A percentile compares a stretch with the other conserved stretches of the same genome.
phyloP scores from a whole-genome alignment of 2,888 invertebrate genomes.

The Dicranocentrus wangi region DNA sequence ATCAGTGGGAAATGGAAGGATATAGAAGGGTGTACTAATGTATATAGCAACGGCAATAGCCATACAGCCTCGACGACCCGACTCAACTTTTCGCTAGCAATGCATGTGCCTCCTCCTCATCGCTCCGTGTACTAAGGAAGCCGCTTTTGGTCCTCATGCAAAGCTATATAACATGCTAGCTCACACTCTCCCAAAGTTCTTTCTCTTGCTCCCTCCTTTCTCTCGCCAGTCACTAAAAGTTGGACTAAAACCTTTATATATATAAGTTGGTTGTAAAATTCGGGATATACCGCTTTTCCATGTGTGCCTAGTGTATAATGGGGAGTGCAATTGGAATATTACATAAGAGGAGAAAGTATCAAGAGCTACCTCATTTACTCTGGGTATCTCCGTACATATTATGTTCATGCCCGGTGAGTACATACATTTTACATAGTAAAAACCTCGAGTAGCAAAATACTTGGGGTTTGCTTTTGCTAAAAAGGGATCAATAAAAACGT shows the following conservation, averaged over 20 bases:
- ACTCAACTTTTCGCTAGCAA: constrained; percentile 33
- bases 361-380: background rate
- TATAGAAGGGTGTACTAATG: no score
- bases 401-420: no score
- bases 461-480: constrained; percentile 11
- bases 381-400: no score
- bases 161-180: constrained; percentile 13
- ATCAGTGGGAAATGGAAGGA: no score
- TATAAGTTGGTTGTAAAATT: no score
- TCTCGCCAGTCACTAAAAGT: constrained; percentile 31
- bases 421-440: no score
- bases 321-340: constrained; percentile 2
- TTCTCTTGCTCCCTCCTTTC: constrained; percentile 22
- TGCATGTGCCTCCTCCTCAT: no score
- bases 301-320: no score
- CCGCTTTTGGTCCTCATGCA: background rate
- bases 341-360: constrained; percentile 33
- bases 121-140: no score
- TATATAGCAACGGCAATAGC: background rate
- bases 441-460: constrained; percentile 20
- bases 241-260: no score
- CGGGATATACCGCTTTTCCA: no score
- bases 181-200: constrained; percentile 20
- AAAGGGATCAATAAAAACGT: constrained; percentile 48
- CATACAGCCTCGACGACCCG: constrained; percentile 25